A percentile compares a stretch with the other conserved stretches of the same genome.
These are phyloP conservation scores for Gallinago solitaria DNA, from an alignment of 2,797 vertebrate genomes.

Conservation along the genomic window DNA sequence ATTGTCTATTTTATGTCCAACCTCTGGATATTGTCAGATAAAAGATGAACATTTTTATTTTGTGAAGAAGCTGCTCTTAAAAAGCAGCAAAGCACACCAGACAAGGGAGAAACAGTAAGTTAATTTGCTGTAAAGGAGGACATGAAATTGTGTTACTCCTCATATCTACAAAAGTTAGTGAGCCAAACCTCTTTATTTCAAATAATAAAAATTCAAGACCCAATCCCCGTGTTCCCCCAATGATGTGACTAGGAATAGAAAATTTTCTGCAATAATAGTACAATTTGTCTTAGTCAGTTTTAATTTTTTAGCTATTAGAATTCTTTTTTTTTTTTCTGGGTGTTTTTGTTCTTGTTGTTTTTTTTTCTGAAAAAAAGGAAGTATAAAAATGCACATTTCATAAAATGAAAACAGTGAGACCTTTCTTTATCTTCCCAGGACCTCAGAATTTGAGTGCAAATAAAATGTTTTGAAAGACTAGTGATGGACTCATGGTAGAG, in stretches of 20 bases:
- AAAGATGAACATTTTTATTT: slow-evolving; percentile 9
- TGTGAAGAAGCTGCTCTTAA: slow-evolving; percentile 13
- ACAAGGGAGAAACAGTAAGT: neutral
- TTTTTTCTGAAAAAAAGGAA: neutral
- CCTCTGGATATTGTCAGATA: slow-evolving; percentile 35
- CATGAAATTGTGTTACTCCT: neutral
- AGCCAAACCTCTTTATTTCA: neutral
- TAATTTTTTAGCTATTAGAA: neutral
- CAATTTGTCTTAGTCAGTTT: neutral
- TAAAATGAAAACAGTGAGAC: neutral
- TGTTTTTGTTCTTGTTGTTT: neutral
- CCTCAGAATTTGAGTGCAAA: neutral
- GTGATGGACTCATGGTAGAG: neutral
- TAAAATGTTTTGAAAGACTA: neutral
- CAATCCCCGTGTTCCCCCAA: neutral
- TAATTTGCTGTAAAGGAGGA: neutral
- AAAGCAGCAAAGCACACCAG: slow-evolving; percentile 2
- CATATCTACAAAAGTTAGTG: neutral
- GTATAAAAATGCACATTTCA: neutral
- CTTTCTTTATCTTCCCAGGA: neutral
- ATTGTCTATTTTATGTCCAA: slow-evolving; percentile 19
- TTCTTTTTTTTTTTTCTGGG: neutral
- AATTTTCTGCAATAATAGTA: neutral
- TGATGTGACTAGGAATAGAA: neutral
- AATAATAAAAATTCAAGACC: neutral